Percentiles rank a stretch among this genome's conserved stretches.
phyloP scores from a whole-genome alignment of 1,140 invertebrate genomes.

The Bombus impatiens region DNA sequence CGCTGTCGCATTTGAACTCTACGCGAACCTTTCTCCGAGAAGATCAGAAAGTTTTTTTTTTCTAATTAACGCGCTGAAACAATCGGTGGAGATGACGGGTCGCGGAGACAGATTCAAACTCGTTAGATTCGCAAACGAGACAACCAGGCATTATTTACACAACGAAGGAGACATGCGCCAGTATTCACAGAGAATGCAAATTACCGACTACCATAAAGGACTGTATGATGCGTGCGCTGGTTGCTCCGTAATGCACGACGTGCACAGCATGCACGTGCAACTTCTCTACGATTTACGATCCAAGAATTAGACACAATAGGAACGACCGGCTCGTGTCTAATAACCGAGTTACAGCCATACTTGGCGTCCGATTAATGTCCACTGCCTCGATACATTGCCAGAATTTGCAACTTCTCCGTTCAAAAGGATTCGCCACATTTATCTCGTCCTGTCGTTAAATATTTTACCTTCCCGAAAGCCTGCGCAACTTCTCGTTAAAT shows the following conservation, averaged over 20 bases:
- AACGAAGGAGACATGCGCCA: constrained; percentile 32
- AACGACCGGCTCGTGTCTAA: constrained; percentile 59
- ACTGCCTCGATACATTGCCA: constrained; percentile 20
- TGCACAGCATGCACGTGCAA: constrained; percentile 61
- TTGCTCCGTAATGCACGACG: constrained; percentile 46
- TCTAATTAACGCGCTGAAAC: constrained; percentile 5
- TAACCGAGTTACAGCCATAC: constrained; percentile 57
- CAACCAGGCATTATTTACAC: constrained; percentile 47
- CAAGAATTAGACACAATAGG: constrained; percentile 69
- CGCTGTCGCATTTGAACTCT: too few relatives aligned
- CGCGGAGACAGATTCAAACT: not conserved
- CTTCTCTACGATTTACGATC: constrained; percentile 63
- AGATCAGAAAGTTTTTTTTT: not conserved
- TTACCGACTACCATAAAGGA: constrained; percentile 60
- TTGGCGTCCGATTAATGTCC: constrained; percentile 55
- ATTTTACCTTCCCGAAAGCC: too few relatives aligned
- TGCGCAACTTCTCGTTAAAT: not conserved
- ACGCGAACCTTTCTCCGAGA: not conserved
- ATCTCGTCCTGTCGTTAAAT: constrained; percentile 1
- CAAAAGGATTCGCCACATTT: constrained; percentile 24
- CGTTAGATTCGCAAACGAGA: constrained; percentile 17
- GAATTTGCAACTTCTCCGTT: constrained; percentile 40
- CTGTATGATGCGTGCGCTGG: constrained; percentile 54
- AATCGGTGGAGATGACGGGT: not conserved
- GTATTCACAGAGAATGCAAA: constrained; percentile 52